These are phyloP conservation scores for Dryobotodes eremita DNA, from an alignment of 2,888 invertebrate genomes.

Conservation along the genomic window DNA sequence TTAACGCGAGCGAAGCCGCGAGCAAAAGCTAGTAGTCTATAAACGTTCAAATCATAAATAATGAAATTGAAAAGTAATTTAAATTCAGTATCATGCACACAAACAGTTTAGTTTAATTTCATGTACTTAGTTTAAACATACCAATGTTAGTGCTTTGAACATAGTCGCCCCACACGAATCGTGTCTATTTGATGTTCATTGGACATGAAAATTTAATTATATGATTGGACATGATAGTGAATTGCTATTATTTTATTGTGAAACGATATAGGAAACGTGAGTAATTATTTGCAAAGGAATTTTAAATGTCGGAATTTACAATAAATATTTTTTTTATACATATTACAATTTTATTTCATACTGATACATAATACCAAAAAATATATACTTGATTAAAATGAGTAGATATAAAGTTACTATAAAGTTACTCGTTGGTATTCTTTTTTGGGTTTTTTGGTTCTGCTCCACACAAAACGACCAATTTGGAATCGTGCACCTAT, in stretches of 20 bases:
- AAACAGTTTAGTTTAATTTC: slow-evolving; percentile 4
- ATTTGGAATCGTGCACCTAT: no score
- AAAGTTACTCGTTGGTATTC: no score
- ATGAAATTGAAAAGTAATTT: slow-evolving; percentile 8
- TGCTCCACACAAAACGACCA: no score
- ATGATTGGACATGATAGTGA: background rate
- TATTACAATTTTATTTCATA: background rate
- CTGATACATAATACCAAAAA: background rate
- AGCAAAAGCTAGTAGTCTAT: no score
- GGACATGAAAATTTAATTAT: slow-evolving; percentile 15
- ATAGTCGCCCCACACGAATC: slow-evolving; percentile 12
- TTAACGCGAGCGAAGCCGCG: no score
- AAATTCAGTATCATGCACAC: slow-evolving; percentile 13
- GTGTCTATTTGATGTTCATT: slow-evolving; percentile 9
- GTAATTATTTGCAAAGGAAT: background rate
- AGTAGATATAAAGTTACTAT: no score
- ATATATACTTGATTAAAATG: no score
- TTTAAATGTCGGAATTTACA: background rate
- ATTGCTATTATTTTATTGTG: background rate
- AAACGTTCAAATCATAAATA: slow-evolving; percentile 4
- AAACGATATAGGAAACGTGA: background rate
- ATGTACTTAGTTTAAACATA: background rate
- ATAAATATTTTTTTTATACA: no score
- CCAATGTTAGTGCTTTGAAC: slow-evolving; percentile 2
- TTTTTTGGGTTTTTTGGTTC: no score